A percentile compares a stretch with the other conserved stretches of the same genome.
Conservation (phyloP, 2,888 invertebrate species). For the Helleia helle region DNA sequence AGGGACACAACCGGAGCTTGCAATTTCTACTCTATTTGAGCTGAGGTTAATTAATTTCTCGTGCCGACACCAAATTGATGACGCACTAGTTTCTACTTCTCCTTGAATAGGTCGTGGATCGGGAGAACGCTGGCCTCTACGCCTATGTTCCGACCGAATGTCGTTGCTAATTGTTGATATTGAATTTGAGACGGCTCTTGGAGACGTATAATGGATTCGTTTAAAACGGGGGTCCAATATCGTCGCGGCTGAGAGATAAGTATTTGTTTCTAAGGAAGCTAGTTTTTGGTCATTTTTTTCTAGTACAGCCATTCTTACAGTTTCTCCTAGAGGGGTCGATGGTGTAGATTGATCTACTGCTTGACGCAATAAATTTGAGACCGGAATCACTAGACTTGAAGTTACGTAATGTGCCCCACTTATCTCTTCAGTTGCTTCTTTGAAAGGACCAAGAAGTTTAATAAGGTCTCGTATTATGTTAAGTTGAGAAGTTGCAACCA, state of each 20-base stretch:
- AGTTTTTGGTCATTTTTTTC: slow-evolving; percentile 13
- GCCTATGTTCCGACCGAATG: slow-evolving; percentile 17
- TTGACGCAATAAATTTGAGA: slow-evolving; percentile 15
- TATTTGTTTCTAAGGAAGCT: slow-evolving; percentile 13
- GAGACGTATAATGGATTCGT: slow-evolving; percentile 19
- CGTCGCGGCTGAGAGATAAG: slow-evolving; percentile 21
- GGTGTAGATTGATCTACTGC: slow-evolving; percentile 12
- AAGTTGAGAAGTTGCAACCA: slow-evolving; percentile 13
- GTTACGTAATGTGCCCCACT: slow-evolving; percentile 25
- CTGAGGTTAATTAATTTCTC: no score
- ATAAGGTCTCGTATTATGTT: slow-evolving; percentile 15
- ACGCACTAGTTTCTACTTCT: no score
- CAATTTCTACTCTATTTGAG: no score
- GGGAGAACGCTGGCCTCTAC: slow-evolving; percentile 13
- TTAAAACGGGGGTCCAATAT: slow-evolving; percentile 25
- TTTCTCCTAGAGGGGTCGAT: slow-evolving; percentile 12
- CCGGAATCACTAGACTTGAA: slow-evolving; percentile 21
- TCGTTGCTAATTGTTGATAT: slow-evolving; percentile 16
- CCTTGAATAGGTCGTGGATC: slow-evolving; percentile 13
- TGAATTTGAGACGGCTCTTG: slow-evolving; percentile 15
- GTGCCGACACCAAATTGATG: no score
- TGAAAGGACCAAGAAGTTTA: slow-evolving; percentile 20
- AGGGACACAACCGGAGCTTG: no score
- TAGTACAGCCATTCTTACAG: slow-evolving; percentile 14
- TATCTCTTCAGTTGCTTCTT: slow-evolving; percentile 25